Evolutionary conservation across 2,797 vertebrate species (phyloP).

Genomic region (Gymnothorax javanicus): DNA sequence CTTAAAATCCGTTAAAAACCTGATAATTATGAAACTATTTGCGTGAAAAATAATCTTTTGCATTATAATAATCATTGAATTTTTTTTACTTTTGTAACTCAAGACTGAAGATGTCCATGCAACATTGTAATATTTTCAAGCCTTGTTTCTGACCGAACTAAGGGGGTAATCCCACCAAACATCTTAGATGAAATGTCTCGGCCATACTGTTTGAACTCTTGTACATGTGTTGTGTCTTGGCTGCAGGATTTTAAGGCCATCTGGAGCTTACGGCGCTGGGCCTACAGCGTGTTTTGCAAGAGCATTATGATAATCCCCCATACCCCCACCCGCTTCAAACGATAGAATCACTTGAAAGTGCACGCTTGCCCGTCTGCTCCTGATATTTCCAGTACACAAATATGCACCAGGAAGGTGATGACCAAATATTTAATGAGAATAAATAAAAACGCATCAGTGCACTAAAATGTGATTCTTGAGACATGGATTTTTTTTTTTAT

Average conservation of each 20-base stretch:
- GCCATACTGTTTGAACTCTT: slow-evolving; percentile 46
- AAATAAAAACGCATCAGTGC: background rate
- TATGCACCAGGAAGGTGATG: background rate
- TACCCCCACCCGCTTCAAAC: slow-evolving; percentile 38
- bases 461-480: background rate
- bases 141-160: background rate
- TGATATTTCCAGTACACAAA: background rate
- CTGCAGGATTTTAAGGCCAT: slow-evolving; percentile 62
- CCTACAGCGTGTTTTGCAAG: slow-evolving; percentile 56
- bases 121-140: background rate
- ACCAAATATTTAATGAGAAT: background rate
- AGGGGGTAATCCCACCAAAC: background rate
- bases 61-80: background rate
- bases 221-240: slow-evolving; percentile 46
- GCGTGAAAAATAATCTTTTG: background rate
- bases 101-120: background rate
- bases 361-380: background rate
- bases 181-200: slow-evolving; percentile 1
- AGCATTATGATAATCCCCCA: slow-evolving; percentile 71
- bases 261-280: slow-evolving; percentile 65
- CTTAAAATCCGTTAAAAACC: background rate
- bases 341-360: slow-evolving; percentile 39
- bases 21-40: background rate
- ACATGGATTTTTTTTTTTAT: background rate
- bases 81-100: background rate